Conservation (phyloP, 2,113 vertebrate species). For the Erythrolamprus reginae region DNA sequence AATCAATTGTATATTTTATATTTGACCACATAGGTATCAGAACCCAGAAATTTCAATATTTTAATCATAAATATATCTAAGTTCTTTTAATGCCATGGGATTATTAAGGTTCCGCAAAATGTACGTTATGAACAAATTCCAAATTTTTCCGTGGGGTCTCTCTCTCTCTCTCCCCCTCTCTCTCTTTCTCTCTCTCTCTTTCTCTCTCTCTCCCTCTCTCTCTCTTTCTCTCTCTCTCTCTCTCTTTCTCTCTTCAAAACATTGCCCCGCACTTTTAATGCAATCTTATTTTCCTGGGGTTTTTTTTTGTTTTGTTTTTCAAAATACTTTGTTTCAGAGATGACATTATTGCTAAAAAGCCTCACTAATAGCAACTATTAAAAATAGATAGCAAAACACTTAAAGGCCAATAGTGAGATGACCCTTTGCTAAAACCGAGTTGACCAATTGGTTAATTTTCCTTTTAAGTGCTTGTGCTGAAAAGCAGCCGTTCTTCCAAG, state of each 20-base stretch:
- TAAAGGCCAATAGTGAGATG: conserved; percentile 71
- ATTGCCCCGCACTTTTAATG: conserved; percentile 58
- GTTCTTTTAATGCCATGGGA: conserved; percentile 30
- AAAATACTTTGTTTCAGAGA: conserved; percentile 58
- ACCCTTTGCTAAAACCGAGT: conserved; percentile 66
- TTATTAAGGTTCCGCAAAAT: conserved; percentile 49
- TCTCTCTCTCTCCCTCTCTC: too few species aligned
- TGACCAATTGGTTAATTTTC: conserved; percentile 81
- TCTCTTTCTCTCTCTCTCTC: too few species aligned
- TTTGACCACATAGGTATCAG: background rate
- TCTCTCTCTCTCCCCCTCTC: background rate
- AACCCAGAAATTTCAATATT: background rate
- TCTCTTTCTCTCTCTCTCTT: conserved; percentile 1
- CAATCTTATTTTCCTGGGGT: conserved; percentile 34
- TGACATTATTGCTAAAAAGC: conserved; percentile 62
- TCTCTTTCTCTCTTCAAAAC: conserved; percentile 62
- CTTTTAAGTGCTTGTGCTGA: conserved; percentile 80
- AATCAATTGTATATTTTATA: background rate
- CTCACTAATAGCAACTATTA: conserved; percentile 68
- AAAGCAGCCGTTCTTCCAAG: conserved; percentile 83
- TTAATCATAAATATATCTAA: background rate
- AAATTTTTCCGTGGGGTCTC: conserved; percentile 29
- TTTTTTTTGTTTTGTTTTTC: conserved; percentile 35
- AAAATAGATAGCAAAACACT: conserved; percentile 70
- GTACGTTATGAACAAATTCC: conserved; percentile 51